These are phyloP conservation scores for Macropus fuliginosus DNA, from an alignment of 2,797 vertebrate genomes.

Conservation along the genomic window DNA sequence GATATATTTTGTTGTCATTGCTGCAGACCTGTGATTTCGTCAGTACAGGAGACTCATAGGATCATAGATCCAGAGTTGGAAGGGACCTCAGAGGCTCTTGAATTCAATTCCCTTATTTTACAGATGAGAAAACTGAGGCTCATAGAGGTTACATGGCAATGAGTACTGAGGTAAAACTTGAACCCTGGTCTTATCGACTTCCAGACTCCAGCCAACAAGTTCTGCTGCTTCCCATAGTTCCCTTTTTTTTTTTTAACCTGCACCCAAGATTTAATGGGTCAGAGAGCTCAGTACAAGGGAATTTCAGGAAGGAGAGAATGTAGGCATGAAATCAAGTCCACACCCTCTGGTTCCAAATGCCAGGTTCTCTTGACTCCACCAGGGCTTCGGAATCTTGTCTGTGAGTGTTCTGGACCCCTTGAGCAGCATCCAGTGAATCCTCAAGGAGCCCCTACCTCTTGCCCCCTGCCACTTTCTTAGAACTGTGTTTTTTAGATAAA, in stretches of 20 bases:
- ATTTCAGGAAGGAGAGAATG: not conserved
- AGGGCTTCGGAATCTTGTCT: not conserved
- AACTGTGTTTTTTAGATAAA: no score
- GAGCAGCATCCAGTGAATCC: not conserved
- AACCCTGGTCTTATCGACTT: not conserved
- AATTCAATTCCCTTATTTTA: not conserved
- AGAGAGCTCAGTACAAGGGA: not conserved
- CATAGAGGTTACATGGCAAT: not conserved
- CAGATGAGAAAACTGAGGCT: not conserved
- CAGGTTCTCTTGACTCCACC: no score
- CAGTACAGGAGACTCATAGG: no score
- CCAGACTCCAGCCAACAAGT: not conserved
- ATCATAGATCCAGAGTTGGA: not conserved
- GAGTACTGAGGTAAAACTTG: not conserved
- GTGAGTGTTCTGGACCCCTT: not conserved
- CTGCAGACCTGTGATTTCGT: no score
- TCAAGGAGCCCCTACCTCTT: no score
- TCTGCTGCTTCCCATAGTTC: not conserved
- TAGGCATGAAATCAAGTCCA: no score
- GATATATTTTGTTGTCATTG: no score
- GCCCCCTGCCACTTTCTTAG: no score
- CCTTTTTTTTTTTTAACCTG: not conserved
- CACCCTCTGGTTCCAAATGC: no score
- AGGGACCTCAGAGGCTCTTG: not conserved
- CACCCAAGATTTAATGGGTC: not conserved